Evolutionary conservation across 1,140 invertebrate species (phyloP), one percentile per base, ranked within the genome.

Genomic region (Uloborus diversus): DNA sequence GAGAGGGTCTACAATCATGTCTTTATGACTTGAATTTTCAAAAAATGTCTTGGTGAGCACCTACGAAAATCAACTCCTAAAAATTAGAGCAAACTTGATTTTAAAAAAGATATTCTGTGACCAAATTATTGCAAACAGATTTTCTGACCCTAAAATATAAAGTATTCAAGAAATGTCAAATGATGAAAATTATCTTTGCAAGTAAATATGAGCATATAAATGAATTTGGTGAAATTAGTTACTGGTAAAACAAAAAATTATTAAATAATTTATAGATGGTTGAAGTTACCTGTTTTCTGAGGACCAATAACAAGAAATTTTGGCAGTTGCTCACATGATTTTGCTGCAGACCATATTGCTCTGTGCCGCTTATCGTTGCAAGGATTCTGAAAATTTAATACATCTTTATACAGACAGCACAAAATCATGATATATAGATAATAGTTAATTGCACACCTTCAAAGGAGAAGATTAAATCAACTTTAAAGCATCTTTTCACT

Each of bases 271-370:
- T 9, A 9, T 42, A 42, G 2, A 17, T 30, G 7, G 32, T 1
- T 1, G 1, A 53, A 70, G 56, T 57, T 69, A 89, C 89, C 98
- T 2, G 98, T 99, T 89, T 99, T 99, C 86, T 99, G 98, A 4
- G 98, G 98, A 14, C 98, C 98, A 82, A 99, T 94, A 9, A 99
- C 95, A 33, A 99, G 88, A 86, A 99, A 95, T 84, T 94, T 92
- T 13, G 98, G 98, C 68, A 99, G 87, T 59, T 94, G 93, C 71
- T 95, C 93, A 86, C 97, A 99, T 37, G 94, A 96, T 87, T 97
- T 97, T 85, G 93, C 95, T 78, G 91, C 90, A 0, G 96, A 94
- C 96, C 97, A 99, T 84, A 99, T 99, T 84, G 93, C 93, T 82
- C 93, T 90, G 88, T 99, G 98, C 7, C 97, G 90, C 75, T 90